phyloP scores from a whole-genome alignment of 2,888 invertebrate genomes.

The Harpagoxenus sublaevis region DNA sequence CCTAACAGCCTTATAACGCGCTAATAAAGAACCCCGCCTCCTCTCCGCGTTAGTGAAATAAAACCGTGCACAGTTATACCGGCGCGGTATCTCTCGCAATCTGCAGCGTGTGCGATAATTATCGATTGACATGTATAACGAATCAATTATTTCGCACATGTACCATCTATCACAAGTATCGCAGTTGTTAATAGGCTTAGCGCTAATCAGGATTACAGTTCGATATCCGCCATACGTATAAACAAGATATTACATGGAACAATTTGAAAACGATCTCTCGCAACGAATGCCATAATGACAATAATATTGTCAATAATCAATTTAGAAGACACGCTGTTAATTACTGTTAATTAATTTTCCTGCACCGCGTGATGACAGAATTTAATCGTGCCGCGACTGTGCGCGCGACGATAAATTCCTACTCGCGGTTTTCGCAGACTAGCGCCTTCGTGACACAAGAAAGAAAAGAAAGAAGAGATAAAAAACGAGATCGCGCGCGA shows the following conservation, averaged over 20 bases:
- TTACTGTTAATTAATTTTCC: slow-evolving; percentile 24
- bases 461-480: background rate
- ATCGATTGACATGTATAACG: slow-evolving; percentile 3
- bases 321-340: background rate
- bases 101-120: background rate
- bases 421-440: background rate
- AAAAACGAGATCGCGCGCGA: background rate
- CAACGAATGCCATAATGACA: background rate
- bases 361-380: background rate
- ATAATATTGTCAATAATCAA: background rate
- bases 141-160: slow-evolving; percentile 1
- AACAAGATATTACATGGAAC: slow-evolving; percentile 3
- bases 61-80: background rate
- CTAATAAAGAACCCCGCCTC: slow-evolving; percentile 13
- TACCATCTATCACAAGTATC: background rate
- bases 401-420: slow-evolving; percentile 32
- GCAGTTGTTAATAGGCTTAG: slow-evolving; percentile 42
- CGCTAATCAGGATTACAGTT: slow-evolving; percentile 25
- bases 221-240: background rate
- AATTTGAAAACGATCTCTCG: slow-evolving; percentile 16
- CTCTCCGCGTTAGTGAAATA: slow-evolving; percentile 25
- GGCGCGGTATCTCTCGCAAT: slow-evolving; percentile 10
- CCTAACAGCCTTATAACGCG: background rate
- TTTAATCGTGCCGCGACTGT: background rate
- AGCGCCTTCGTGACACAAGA: background rate